phyloP scores from a whole-genome alignment of 2,888 invertebrate genomes.

The Amblyjoppa fuscipennis region DNA sequence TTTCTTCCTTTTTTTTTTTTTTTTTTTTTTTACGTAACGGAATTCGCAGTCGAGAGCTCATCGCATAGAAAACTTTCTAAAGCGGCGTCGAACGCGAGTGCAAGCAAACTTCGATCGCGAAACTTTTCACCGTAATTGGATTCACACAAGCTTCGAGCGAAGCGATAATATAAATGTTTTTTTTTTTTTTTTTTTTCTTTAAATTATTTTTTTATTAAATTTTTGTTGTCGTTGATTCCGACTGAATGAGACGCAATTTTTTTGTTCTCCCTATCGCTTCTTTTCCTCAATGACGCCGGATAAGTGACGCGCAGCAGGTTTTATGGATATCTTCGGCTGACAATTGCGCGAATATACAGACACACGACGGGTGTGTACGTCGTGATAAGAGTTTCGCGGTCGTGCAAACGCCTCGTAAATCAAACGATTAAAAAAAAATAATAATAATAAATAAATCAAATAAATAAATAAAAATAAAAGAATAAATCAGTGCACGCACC shows the following conservation, averaged over 20 bases:
- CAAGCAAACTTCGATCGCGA: not conserved
- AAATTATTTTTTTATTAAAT: too few species aligned
- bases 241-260: constrained; percentile 14
- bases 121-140: not conserved
- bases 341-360: constrained; percentile 16
- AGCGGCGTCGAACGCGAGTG: not conserved
- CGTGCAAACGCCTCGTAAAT: constrained; percentile 58
- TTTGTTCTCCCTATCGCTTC: not conserved
- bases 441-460: not conserved
- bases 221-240: not conserved
- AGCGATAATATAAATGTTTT: not conserved
- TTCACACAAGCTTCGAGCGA: not conserved
- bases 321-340: constrained; percentile 8
- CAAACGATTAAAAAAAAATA: constrained; percentile 48
- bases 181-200: not conserved
- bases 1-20: not conserved
- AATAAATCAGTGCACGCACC: constrained; percentile 35
- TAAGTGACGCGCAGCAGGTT: not conserved
- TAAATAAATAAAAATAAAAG: not conserved
- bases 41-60: constrained; percentile 21
- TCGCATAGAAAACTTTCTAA: constrained; percentile 5
- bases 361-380: not conserved
- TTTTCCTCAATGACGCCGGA: constrained; percentile 14
- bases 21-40: constrained; percentile 11
- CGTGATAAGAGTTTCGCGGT: constrained; percentile 43